Conservation (phyloP, 2,888 invertebrate genomes). For the Matsumyia berberina region DNA sequence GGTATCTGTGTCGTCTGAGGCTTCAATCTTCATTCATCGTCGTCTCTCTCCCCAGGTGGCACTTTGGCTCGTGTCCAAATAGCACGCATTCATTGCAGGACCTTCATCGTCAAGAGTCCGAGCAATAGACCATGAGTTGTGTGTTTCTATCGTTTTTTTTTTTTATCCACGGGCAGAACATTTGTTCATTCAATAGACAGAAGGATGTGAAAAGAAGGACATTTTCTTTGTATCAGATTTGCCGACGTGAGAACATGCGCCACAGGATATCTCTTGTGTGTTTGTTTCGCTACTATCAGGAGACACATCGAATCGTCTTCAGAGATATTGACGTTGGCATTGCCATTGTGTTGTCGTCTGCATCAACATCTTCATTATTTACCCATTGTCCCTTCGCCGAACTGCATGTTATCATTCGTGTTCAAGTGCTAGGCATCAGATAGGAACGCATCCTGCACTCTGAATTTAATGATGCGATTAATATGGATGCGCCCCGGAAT, state of each 20-base stretch:
- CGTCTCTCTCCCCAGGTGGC: constrained; percentile 14
- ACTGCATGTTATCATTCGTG: constrained; percentile 8
- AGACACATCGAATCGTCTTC: neutral
- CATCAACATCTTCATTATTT: constrained; percentile 35
- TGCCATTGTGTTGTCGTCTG: constrained; percentile 38
- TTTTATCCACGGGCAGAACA: neutral
- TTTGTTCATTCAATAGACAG: constrained; percentile 7
- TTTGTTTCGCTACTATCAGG: constrained; percentile 17
- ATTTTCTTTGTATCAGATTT: neutral
- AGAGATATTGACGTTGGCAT: constrained; percentile 5
- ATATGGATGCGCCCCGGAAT: constrained; percentile 52
- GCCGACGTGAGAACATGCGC: neutral
- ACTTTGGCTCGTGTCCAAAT: constrained; percentile 61
- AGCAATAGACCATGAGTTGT: constrained; percentile 1
- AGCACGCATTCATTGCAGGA: constrained; percentile 25
- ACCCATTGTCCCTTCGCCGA: constrained; percentile 12
- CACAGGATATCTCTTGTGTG: neutral
- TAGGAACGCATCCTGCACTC: constrained; percentile 21
- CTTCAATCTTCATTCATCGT: constrained; percentile 59
- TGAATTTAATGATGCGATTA: constrained; percentile 69
- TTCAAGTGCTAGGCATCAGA: constrained; percentile 33
- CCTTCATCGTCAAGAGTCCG: neutral
- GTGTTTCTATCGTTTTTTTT: constrained; percentile 1
- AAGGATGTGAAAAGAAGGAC: neutral
- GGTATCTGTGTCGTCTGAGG: constrained; percentile 35